A percentile compares a stretch with the other conserved stretches of the same genome.
These are phyloP conservation scores for Litoditis marina DNA, from an alignment of 2,888 invertebrate species.

Conservation along the genomic window DNA sequence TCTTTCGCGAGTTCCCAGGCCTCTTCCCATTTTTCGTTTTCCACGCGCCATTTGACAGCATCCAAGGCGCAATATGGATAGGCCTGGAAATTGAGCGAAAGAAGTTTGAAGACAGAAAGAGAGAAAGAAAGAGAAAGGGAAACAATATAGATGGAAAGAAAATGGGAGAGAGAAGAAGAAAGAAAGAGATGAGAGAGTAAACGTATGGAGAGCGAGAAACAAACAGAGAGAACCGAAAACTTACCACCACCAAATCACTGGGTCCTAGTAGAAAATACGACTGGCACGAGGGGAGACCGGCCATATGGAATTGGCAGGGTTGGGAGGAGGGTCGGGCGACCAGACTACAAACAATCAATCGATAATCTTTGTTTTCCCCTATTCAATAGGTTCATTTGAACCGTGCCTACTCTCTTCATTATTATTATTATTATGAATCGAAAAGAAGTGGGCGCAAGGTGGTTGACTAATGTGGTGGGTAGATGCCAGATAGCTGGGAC, in stretches of 20 bases:
- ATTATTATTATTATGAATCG: no score
- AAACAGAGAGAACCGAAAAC: constrained; percentile 2
- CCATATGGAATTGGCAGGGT: constrained; percentile 32
- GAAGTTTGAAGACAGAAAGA: neutral
- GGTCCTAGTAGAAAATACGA: constrained; percentile 51
- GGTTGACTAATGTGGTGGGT: no score
- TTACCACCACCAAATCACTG: constrained; percentile 50
- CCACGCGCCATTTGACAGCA: constrained; percentile 54
- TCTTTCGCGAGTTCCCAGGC: constrained; percentile 48
- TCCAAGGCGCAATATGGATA: constrained; percentile 55
- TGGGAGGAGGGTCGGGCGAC: constrained; percentile 18
- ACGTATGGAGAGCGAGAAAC: neutral
- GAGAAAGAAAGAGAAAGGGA: neutral
- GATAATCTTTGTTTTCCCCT: neutral
- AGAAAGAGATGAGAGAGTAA: neutral
- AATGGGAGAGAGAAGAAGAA: neutral
- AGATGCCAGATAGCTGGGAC: no score
- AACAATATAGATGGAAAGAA: neutral
- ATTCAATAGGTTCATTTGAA: no score
- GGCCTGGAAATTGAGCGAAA: constrained; percentile 28
- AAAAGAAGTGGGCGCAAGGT: no score
- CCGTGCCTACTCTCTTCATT: no score
- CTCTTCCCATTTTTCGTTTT: constrained; percentile 49
- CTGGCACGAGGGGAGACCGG: constrained; percentile 40
- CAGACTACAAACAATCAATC: constrained; percentile 19